Evolutionary conservation across 2,888 invertebrate genomes (phyloP).

Genomic region (Dryobotodes eremita): DNA sequence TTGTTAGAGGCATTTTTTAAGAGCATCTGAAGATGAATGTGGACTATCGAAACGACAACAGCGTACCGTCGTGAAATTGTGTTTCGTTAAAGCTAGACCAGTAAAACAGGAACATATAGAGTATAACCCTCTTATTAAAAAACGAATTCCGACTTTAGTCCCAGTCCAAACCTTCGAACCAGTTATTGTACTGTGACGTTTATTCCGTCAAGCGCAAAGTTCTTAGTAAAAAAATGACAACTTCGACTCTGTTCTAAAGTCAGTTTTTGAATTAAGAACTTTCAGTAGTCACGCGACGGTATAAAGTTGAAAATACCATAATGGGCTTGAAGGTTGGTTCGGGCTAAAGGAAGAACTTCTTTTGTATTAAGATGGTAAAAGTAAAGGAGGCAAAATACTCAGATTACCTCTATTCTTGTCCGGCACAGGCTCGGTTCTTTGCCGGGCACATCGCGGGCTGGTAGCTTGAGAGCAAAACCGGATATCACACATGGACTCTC

Average conservation of each 20-base stretch:
- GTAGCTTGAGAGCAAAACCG: conserved; percentile 62
- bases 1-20: neutral
- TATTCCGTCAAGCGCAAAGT: neutral
- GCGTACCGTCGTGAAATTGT: neutral
- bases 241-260: neutral
- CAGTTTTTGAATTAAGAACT: neutral
- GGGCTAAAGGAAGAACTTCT: neutral
- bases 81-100: neutral
- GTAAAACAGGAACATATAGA: neutral
- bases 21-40: neutral
- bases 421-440: conserved; percentile 59
- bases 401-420: conserved; percentile 48
- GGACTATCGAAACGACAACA: neutral
- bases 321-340: neutral
- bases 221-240: neutral
- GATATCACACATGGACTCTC: conserved; percentile 41
- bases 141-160: neutral
- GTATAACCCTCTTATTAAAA: neutral
- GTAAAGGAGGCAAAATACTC: conserved; percentile 25
- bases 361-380: neutral
- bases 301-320: neutral
- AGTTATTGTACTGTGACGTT: neutral
- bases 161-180: neutral
- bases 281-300: neutral
- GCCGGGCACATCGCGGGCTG: conserved; percentile 58